Base-by-base conservation (phyloP, 92 coral and sea anemone species). In the Epizoanthus illoricatus region DNA sequence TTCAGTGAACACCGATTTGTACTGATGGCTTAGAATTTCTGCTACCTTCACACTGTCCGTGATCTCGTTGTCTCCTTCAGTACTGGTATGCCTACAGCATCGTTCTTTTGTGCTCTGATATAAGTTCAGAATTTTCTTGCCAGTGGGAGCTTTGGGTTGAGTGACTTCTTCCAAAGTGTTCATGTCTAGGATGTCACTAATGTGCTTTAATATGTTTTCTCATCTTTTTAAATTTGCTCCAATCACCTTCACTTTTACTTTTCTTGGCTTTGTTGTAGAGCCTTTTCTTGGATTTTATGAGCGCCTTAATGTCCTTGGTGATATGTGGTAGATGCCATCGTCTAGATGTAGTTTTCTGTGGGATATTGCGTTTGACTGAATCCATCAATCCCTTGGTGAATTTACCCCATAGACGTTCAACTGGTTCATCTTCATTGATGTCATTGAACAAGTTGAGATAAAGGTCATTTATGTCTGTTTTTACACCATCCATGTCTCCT, bases 231-330 rank as follows among this genome's bases (percentile, higher is more conserved):
- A 86, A 84, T 56, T 73, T 89, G 19, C 84, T 83, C 92, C 92
- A 83, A 75, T 89, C 88, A 19, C 21, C 56, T 41, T 63, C 80
- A 68, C 59, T 72, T 42, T 73, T 28, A n/a, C 88, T 24, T 76
- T 69, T 86, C 78, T 65, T 85, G 39, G 93, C 93, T 65, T 76
- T 88, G 63, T 87, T 87, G 61, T 87, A 83, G 12, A 62, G 74
- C 56, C 70, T 63, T 13, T 76, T 76, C 67, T 83, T 87, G 67
- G 78, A 83, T 7, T 69, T 80, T 19, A 69, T 76, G 68, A 76
- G 65, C 2, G 81, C 58, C 81, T 86, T 81, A 33, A 86, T 49
- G 66, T 72, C 66, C 42, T 24, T 49, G n/a, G 72, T 84, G 41
- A 88, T 36, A 71, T 83, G 84, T 47, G 85, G 91, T 84, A 88